phyloP scores from a whole-genome alignment of 2,888 invertebrate genomes.

The Chloroclystis v-ata region DNA sequence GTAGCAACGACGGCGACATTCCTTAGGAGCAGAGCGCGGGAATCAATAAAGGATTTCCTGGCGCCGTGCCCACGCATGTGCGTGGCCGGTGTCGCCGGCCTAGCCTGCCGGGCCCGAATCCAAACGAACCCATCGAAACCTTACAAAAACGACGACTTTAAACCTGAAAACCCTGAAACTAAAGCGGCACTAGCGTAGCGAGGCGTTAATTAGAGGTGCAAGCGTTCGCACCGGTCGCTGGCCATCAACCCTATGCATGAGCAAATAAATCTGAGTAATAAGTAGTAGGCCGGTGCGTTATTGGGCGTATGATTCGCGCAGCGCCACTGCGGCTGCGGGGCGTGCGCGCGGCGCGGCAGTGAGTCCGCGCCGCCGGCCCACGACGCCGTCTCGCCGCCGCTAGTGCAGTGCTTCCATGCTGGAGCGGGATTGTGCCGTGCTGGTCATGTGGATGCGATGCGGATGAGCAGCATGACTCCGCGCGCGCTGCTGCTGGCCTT shows the following conservation, averaged over 20 bases:
- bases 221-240: conserved; percentile 44
- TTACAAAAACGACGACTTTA: conserved; percentile 1
- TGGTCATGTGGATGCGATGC: conserved; percentile 68
- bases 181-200: background rate
- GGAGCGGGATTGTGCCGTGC: conserved; percentile 46
- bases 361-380: conserved; percentile 37
- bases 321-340: conserved; percentile 70
- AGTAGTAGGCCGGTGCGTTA: conserved; percentile 67
- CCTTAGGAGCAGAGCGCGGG: conserved; percentile 74
- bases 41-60: conserved; percentile 79
- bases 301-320: conserved; percentile 76
- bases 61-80: conserved; percentile 77
- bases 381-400: conserved; percentile 34
- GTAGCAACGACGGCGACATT: conserved; percentile 72
- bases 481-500: conserved; percentile 53
- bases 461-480: conserved; percentile 57
- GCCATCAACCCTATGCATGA: conserved; percentile 61
- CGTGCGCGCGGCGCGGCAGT: conserved; percentile 36
- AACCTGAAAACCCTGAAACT: conserved; percentile 3
- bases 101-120: conserved; percentile 26
- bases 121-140: conserved; percentile 1
- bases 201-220: conserved; percentile 7
- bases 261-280: conserved; percentile 72
- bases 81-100: conserved; percentile 50
- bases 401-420: conserved; percentile 59